phyloP scores from a whole-genome alignment of 2,113 vertebrate species.

The Cathartes aura region DNA sequence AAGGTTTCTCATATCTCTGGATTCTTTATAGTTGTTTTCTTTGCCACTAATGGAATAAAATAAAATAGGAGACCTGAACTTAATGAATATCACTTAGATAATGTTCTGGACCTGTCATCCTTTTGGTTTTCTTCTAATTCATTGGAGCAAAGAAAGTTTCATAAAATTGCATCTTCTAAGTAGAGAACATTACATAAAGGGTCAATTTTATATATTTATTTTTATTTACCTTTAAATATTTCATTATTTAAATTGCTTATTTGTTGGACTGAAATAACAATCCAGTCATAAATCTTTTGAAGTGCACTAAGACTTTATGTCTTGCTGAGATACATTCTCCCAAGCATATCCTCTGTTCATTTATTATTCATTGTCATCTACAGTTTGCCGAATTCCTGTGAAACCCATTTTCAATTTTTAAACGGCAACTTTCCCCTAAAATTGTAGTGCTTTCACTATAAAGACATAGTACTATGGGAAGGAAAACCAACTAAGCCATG shows the following conservation, averaged over 20 bases:
- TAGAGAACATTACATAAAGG: background rate
- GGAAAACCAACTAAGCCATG: background rate
- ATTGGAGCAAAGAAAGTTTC: background rate
- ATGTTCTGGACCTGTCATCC: background rate
- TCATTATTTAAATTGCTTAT: slow-evolving; percentile 45
- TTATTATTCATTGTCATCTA: slow-evolving; percentile 67
- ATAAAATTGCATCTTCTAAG: background rate
- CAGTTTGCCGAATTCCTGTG: slow-evolving; percentile 48
- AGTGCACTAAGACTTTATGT: slow-evolving; percentile 27
- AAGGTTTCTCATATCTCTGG: background rate
- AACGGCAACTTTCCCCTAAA: background rate
- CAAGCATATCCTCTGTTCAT: slow-evolving; percentile 14
- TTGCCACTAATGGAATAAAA: background rate
- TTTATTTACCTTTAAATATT: slow-evolving; percentile 34
- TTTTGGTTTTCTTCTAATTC: background rate
- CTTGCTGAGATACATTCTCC: slow-evolving; percentile 46
- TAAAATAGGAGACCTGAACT: background rate
- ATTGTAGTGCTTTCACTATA: background rate
- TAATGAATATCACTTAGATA: background rate
- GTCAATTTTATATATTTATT: background rate
- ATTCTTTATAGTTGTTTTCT: background rate
- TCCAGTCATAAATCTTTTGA: slow-evolving; percentile 42
- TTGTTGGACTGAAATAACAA: slow-evolving; percentile 14
- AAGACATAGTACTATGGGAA: background rate
- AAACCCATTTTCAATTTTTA: slow-evolving; percentile 43